Conservation (phyloP, 2,888 invertebrate genomes). For the Busseola fusca region DNA sequence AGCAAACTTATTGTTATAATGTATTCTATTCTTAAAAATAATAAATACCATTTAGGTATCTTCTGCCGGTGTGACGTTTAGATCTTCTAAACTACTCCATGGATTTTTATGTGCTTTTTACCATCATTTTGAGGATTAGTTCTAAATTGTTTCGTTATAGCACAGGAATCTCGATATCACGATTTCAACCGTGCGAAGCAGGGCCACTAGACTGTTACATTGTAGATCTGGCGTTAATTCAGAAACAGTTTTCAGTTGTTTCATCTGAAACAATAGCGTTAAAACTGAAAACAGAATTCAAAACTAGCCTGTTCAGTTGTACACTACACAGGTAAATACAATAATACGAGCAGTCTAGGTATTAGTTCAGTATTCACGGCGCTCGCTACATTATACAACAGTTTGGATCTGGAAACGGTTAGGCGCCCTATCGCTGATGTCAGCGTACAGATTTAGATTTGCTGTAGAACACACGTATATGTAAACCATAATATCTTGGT, state of each 20-base stretch:
- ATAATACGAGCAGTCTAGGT: background rate
- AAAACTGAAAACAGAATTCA: background rate
- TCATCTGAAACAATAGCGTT: background rate
- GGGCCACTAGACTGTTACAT: background rate
- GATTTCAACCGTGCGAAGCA: background rate
- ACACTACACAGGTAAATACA: background rate
- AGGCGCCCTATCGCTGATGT: constrained; percentile 5
- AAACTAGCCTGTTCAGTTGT: background rate
- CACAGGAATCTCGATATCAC: background rate
- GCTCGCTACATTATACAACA: constrained; percentile 33
- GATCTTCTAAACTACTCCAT: too few species aligned
- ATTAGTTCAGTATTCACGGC: constrained; percentile 24
- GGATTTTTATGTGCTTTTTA: background rate
- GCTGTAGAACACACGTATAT: background rate
- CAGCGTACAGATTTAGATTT: constrained; percentile 8
- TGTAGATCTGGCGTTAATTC: background rate
- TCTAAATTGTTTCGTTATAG: too few species aligned
- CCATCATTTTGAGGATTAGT: background rate
- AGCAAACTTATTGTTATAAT: too few species aligned
- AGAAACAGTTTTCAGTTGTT: background rate
- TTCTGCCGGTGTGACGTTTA: background rate
- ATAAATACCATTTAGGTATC: background rate
- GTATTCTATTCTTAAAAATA: background rate
- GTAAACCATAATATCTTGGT: background rate
- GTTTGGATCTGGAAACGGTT: constrained; percentile 2